Evolutionary conservation across 2,113 vertebrate genomes (phyloP).

Genomic region (Guaruba guarouba): DNA sequence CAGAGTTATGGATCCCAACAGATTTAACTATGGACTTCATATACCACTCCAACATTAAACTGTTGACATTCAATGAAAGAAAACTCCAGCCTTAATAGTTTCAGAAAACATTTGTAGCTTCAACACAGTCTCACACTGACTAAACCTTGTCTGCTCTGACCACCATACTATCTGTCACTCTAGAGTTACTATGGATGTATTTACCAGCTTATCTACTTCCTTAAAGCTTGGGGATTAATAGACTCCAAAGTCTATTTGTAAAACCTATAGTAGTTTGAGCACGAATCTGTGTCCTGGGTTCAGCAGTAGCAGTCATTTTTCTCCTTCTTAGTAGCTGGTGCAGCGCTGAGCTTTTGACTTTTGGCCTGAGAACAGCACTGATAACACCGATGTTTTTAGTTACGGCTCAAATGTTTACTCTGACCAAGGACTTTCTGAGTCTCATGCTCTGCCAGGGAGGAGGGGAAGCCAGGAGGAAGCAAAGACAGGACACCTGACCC

Average conservation of each 20-base stretch:
- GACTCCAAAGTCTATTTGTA: conserved; percentile 23
- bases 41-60: not conserved
- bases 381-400: no score
- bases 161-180: not conserved
- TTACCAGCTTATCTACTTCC: not conserved
- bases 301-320: no score
- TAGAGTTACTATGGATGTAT: not conserved
- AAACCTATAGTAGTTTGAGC: not conserved
- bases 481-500: no score
- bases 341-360: no score
- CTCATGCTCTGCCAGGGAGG: no score
- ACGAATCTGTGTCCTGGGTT: not conserved
- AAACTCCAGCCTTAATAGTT: not conserved
- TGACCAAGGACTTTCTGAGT: no score
- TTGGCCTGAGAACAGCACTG: no score
- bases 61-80: not conserved
- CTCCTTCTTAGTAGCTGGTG: no score
- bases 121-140: not conserved
- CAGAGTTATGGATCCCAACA: not conserved
- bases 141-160: not conserved
- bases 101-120: not conserved
- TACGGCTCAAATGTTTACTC: no score
- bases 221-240: conserved; percentile 32
- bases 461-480: no score
- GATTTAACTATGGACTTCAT: not conserved